These are phyloP conservation scores for Calcarius lapponicus DNA, from an alignment of 2,797 vertebrate species.

Conservation along the genomic window DNA sequence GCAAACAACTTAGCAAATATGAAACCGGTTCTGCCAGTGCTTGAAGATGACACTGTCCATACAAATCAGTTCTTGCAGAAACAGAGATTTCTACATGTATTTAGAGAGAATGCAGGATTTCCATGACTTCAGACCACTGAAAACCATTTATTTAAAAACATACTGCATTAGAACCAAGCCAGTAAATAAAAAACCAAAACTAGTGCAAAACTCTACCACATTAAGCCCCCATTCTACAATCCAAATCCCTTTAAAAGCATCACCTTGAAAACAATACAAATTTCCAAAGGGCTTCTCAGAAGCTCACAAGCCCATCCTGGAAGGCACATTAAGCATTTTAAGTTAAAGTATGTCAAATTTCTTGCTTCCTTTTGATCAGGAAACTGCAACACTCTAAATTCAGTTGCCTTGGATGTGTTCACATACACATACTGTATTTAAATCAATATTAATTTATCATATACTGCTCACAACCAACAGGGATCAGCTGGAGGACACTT, in stretches of 20 bases:
- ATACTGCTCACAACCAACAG: neutral
- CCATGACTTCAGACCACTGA: neutral
- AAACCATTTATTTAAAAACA: neutral
- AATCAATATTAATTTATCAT: neutral
- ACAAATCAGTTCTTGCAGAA: conserved; percentile 26
- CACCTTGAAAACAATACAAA: neutral
- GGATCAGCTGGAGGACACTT: neutral
- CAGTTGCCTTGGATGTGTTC: neutral
- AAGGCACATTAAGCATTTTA: neutral
- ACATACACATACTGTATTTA: neutral
- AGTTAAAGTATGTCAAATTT: neutral
- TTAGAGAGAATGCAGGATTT: neutral
- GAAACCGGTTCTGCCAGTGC: conserved; percentile 33
- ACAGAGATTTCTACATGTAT: neutral
- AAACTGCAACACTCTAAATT: neutral
- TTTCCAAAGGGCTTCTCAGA: neutral
- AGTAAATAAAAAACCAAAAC: neutral
- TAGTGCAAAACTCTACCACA: neutral
- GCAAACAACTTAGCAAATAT: conserved; percentile 60
- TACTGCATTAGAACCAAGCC: neutral
- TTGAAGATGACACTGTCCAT: conserved; percentile 39
- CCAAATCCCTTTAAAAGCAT: neutral
- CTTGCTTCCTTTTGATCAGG: neutral
- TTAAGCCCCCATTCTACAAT: neutral
- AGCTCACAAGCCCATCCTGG: rapidly evolving